Percentiles rank a stretch among this genome's conserved stretches.
Conservation (phyloP, 2,888 invertebrate species). For the Harmothoe impar region DNA sequence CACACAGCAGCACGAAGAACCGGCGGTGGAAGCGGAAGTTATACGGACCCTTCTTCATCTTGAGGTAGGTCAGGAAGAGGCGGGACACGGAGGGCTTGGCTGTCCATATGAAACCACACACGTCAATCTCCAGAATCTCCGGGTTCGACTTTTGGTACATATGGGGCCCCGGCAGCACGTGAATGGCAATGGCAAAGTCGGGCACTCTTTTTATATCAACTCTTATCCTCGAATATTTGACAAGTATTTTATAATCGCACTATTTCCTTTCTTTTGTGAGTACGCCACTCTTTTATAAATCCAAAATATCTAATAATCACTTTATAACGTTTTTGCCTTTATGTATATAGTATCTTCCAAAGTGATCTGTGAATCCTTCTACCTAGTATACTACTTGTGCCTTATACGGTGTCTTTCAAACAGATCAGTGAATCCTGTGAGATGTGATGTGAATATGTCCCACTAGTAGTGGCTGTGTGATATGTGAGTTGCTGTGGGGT, state of each 20-base stretch:
- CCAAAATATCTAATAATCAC: no score
- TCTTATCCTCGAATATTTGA: not conserved
- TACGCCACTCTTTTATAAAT: no score
- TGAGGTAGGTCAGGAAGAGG: constrained; percentile 2
- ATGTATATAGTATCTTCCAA: no score
- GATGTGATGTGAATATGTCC: not conserved
- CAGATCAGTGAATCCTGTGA: no score
- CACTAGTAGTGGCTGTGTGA: not conserved
- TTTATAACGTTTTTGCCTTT: no score
- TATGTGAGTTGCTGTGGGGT: not conserved
- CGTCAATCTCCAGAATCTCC: not conserved
- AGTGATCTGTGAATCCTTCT: no score
- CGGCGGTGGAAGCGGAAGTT: constrained; percentile 34
- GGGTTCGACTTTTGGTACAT: not conserved
- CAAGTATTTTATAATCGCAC: not conserved
- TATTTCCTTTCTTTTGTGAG: no score
- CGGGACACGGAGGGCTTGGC: not conserved
- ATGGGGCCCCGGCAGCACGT: not conserved
- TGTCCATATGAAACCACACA: constrained; percentile 9
- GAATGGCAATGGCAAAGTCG: not conserved
- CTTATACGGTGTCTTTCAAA: no score
- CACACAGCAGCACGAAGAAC: not conserved
- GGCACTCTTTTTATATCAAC: not conserved
- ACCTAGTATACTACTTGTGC: no score
- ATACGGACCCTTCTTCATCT: constrained; percentile 47